These are phyloP conservation scores for Tribolium freemani DNA, from an alignment of 2,888 invertebrate species.

Conservation along the genomic window DNA sequence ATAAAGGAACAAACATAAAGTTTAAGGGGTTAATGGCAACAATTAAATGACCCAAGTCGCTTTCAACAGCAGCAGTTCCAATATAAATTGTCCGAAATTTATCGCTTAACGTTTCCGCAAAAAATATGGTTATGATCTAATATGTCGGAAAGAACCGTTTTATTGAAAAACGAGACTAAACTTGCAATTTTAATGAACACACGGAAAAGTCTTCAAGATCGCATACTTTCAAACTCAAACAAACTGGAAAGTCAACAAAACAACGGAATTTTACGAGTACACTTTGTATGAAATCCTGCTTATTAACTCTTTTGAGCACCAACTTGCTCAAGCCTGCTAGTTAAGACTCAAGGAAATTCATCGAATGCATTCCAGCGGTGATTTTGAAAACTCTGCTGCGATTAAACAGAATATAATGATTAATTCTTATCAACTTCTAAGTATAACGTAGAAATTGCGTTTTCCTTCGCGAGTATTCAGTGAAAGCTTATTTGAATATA, in stretches of 20 bases:
- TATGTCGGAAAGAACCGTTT: conserved; percentile 22
- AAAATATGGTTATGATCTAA: conserved; percentile 53
- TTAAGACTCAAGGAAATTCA: background rate
- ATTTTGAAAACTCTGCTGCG: background rate
- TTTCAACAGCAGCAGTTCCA: conserved; percentile 53
- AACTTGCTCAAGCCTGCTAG: background rate
- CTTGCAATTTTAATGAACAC: conserved; percentile 37
- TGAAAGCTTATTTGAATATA: conserved; percentile 42
- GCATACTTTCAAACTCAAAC: background rate
- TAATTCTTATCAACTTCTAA: background rate
- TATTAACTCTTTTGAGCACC: background rate
- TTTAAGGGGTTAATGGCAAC: conserved; percentile 47
- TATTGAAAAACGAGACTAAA: conserved; percentile 46
- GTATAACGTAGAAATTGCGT: conserved; percentile 9
- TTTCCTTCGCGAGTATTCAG: conserved; percentile 6
- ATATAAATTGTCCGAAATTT: conserved; percentile 55
- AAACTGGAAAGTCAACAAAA: conserved; percentile 7
- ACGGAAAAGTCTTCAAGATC: background rate
- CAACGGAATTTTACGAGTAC: background rate
- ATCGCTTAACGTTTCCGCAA: conserved; percentile 47
- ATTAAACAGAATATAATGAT: background rate
- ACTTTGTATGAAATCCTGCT: conserved; percentile 5
- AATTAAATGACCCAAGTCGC: conserved; percentile 54
- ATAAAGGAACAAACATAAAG: conserved; percentile 46
- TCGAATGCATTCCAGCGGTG: background rate